These are phyloP conservation scores for Rafetus swinhoei DNA, from an alignment of 2,113 vertebrate genomes.

Conservation along the genomic window DNA sequence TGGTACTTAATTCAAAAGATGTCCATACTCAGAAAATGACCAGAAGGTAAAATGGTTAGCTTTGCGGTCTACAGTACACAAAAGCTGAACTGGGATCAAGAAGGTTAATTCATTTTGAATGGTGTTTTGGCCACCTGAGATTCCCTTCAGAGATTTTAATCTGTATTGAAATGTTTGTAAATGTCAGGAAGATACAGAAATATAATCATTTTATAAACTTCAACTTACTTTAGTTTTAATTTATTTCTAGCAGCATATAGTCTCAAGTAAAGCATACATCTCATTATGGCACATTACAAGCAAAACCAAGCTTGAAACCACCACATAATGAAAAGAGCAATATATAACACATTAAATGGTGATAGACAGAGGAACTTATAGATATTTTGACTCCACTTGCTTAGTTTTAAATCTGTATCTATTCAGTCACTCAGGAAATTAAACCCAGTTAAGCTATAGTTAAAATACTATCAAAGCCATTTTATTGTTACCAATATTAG, in stretches of 20 bases:
- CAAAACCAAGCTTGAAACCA: conserved; percentile 40
- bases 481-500: background rate
- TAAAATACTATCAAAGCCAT: background rate
- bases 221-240: conserved; percentile 22
- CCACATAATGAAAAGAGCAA: conserved; percentile 8
- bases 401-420: background rate
- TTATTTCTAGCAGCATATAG: conserved; percentile 20
- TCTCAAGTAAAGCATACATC: background rate
- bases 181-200: background rate
- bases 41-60: background rate
- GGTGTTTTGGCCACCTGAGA: background rate
- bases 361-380: conserved; percentile 2
- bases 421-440: background rate
- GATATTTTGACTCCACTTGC: background rate
- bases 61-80: background rate
- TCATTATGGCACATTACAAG: conserved; percentile 20
- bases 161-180: background rate
- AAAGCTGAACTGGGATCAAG: background rate
- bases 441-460: conserved; percentile 3
- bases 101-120: background rate
- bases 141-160: background rate
- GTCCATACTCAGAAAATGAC: background rate
- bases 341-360: conserved; percentile 30
- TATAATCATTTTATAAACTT: conserved; percentile 11
- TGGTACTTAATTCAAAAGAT: background rate